Base-by-base conservation (phyloP, 2,888 invertebrate species). In the Hypomecis atomaria region DNA sequence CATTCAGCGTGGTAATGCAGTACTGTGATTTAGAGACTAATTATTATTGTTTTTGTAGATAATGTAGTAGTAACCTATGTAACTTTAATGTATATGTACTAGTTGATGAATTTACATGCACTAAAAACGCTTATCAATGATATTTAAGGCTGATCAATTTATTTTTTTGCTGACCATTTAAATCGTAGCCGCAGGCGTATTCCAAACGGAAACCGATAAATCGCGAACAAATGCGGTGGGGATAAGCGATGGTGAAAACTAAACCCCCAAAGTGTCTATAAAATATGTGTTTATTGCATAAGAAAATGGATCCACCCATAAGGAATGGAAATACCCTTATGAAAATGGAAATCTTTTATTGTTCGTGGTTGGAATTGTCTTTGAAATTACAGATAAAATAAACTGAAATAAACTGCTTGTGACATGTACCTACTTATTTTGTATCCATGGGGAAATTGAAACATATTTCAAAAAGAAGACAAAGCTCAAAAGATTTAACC, bases 121-220 rank as follows among this genome's bases (percentile, higher is more conserved):
- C n/a, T n/a, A n/a, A n/a, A n/a, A n/a, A n/a, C n/a, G n/a, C 23
- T 23, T 3, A 23, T 23, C 3, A 2, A 23, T 23, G 23, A 23
- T 23, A 23, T 23, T 23, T 23, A 23, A 23, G 23, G 23, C 23
- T 23, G 23, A 23, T 23, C 23, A 23, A 23, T n/a, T n/a, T 23
- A 23, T 23, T 23, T 23, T 23, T 23, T 3, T 23, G 23, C 23
- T 23, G 23, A 23, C 23, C 23, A 23, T 2, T 23, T 23, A 23
- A 23, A 23, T 23, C 23, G 3, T 23, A 23, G 23, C 23, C 23
- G 23, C 23, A 23, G 23, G 23, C 23, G 65, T 47, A 71, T 59
- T 65, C 61, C 61, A 63, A 65, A 66, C 66, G 66, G 67, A 67
- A 66, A 62, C 66, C 65, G 59, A 71, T 71, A 67, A 69, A 71